Base-by-base conservation (phyloP, 2,888 invertebrate genomes). In the Dicranocentrus wangi region DNA sequence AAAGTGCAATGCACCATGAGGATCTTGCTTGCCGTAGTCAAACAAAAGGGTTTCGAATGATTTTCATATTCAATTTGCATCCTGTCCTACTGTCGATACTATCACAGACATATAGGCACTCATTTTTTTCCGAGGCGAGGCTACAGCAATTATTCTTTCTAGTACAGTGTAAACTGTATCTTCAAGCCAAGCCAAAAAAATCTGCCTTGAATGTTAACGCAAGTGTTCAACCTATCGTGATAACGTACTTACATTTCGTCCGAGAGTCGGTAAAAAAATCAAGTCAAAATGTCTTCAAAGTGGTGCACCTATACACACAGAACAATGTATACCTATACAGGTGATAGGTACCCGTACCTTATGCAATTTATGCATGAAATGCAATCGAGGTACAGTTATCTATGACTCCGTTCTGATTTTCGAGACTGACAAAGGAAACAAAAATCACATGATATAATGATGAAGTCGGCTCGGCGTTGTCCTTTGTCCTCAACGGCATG, bases 361-460 rank as follows among this genome's bases (percentile, higher is more conserved):
- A 27, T 58, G 58, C 70, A 70, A 55, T 58, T 70, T 70, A 25
- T 70, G 70, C 69, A 53, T 55, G 69, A 69, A 69, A 71, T 71
- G 70, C 60, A 71, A 60, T 71, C 32, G n/a, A 42, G 42, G 32
- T 58, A 70, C 70, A 70, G 70, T 71, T 71, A 71, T 17, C 21
- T 43, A 39, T 71, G 42, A 42, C 60, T 32, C 15, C 32, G 69
- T 53, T 53, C 69, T 42, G 58, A 70, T 70, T 70, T 70, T 70
- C 8, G 47, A 53, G 69, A 3, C 32, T 53, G 69, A 28, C 28
- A 58, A 70, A 58, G 58, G 58, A 70, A 70, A 28, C 55, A 25
- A 65, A 51, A n/a, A 68, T 19, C 15, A 27, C 68, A 32, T 51
- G 47, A 47, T 51, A 15, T 15, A 7, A 13, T 53, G 28, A 70